Evolutionary conservation across 2,113 vertebrate genomes (phyloP).

Genomic region (Indicator maculatus): DNA sequence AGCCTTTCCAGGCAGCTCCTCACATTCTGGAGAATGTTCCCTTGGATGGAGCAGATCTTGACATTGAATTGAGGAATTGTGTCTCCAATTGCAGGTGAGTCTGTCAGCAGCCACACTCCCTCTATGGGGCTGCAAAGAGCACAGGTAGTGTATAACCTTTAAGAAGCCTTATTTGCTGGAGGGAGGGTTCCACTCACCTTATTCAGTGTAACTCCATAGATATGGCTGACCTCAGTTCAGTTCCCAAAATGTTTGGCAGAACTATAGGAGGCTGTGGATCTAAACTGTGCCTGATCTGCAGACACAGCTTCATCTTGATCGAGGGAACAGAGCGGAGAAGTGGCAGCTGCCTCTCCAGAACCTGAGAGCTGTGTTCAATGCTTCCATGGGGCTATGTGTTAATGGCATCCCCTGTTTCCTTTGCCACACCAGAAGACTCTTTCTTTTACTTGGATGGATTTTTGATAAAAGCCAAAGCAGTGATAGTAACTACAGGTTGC

Average conservation of each 20-base stretch:
- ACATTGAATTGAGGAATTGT: neutral
- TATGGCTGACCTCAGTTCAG: neutral
- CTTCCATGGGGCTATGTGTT: neutral
- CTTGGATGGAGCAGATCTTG: neutral
- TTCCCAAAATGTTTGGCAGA: neutral
- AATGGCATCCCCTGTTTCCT: neutral
- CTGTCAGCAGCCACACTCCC: neutral
- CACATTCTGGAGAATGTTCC: neutral
- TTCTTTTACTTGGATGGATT: neutral
- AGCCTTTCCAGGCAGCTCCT: neutral
- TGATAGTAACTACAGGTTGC: neutral
- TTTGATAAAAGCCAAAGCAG: neutral
- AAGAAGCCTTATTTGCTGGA: neutral
- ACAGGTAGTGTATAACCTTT: neutral
- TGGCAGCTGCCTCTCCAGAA: neutral
- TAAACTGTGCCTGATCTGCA: neutral
- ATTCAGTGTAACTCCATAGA: accelerated
- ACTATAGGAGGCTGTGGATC: neutral
- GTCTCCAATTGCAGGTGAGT: neutral
- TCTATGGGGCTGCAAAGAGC: neutral
- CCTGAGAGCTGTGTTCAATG: neutral
- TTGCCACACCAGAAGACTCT: neutral
- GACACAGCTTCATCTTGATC: neutral
- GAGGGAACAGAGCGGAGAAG: neutral
- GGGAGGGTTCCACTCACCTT: neutral